Percentiles rank a stretch among this genome's conserved stretches.
phyloP scores from a whole-genome alignment of 2,797 vertebrate genomes.

The Sitta carolinensis region DNA sequence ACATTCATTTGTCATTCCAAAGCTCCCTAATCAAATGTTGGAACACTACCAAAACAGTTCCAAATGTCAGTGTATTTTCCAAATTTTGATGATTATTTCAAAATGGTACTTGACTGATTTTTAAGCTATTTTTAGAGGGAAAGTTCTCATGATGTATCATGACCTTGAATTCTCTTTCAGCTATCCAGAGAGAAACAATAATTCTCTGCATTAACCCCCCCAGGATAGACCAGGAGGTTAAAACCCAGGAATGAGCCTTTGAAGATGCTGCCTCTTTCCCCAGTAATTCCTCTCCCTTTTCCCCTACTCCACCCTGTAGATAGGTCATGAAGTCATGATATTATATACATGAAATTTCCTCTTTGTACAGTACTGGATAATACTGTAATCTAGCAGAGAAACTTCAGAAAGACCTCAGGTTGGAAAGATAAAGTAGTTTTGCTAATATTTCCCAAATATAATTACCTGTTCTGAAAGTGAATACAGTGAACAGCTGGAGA shows the following conservation, averaged over 20 bases:
- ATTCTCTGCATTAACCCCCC: not conserved
- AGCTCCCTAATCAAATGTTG: conserved; percentile 1
- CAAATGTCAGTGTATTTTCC: not conserved
- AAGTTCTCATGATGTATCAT: not conserved
- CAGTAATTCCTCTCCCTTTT: not conserved
- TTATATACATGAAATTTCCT: not conserved
- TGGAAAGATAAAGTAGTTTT: not conserved
- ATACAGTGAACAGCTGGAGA: not conserved
- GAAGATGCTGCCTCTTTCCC: not conserved
- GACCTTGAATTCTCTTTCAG: not conserved
- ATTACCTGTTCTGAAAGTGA: not conserved
- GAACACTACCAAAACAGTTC: not conserved
- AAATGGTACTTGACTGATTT: not conserved
- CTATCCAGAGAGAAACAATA: not conserved
- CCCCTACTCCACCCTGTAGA: not conserved
- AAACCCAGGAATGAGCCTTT: not conserved
- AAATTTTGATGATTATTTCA: conserved; percentile 8
- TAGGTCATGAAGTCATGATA: not conserved
- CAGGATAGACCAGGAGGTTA: not conserved
- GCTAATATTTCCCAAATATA: not conserved
- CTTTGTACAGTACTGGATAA: not conserved
- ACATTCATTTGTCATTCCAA: not conserved
- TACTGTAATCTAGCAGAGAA: not conserved
- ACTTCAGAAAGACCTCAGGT: not conserved
- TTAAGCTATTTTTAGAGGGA: not conserved